Base-by-base conservation (phyloP, 2,113 vertebrate species). In the Vanacampus margaritifer region DNA sequence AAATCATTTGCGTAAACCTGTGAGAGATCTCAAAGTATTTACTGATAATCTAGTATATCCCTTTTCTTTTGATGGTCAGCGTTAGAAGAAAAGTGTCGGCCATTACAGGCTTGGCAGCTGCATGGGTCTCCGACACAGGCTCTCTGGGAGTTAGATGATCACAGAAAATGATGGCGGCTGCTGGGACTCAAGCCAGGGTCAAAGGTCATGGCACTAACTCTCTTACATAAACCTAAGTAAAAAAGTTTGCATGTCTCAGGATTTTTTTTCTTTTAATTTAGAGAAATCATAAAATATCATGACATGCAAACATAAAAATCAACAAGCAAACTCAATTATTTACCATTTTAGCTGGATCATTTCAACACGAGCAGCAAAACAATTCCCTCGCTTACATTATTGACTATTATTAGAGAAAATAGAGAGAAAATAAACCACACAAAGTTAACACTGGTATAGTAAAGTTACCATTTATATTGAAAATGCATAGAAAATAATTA, bases 91-190 rank as follows among this genome's bases (percentile, higher is more conserved):
- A 78, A 78, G 82, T 81, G 84, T 84, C 78, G 11, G 84, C 83
- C 84, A 84, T 89, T 88, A 85, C 79, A 43, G 79, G 65, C 83
- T 74, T 86, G 83, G 80, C 83, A 89, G 87, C 86, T 84, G 87
- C 80, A 58, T 66, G 68, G 77, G 79, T 65, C 84, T 79, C 74
- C 68, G 78, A 57, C 80, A 61, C 79, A 82, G 80, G 76, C 83
- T 87, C 73, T 69, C 78, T 83, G 72, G 80, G 84, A 81, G 83
- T 86, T 81, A 75, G 72, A 79, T 81, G 84, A 85, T 87, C 79
- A 79, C 54, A 83, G 68, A 84, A 83, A 80, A 78, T 68, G 73
- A 86, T 86, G 88, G 80, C 79, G 82, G 79, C 74, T 85, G 81
- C 68, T 76, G 68, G 78, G 82, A 80, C 81, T 74, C 65, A 58